Percentiles rank a stretch among this genome's conserved stretches.
phyloP scores from a whole-genome alignment of 30 jellyfish, hydroid and myxozoan genomes.

The Cassiopea andromeda region DNA sequence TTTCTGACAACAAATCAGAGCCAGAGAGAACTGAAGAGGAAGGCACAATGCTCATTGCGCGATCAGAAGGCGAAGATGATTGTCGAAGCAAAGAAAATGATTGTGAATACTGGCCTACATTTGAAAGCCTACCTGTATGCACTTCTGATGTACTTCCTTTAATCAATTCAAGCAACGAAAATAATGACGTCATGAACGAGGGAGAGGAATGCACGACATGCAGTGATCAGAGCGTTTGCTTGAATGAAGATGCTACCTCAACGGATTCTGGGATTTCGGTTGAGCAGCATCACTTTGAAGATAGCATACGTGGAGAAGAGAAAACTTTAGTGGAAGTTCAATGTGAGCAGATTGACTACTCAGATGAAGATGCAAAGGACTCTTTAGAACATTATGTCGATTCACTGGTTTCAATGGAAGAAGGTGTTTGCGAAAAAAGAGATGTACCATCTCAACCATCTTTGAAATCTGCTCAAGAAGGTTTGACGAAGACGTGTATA shows the following conservation, averaged over 20 bases:
- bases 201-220: neutral
- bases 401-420: constrained; percentile 28
- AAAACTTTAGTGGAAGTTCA: neutral
- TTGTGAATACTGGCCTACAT: neutral
- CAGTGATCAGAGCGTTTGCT: neutral
- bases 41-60: neutral
- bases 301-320: neutral
- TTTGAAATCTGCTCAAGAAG: neutral
- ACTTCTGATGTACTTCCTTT: neutral
- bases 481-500: neutral
- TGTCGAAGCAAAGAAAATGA: neutral
- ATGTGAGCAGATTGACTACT: neutral
- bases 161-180: neutral
- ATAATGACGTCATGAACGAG: neutral
- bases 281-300: neutral
- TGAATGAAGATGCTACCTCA: neutral
- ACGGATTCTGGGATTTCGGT: neutral
- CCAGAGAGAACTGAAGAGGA: neutral
- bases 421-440: neutral
- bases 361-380: constrained; percentile 17
- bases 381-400: constrained; percentile 46
- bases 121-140: neutral
- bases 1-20: neutral
- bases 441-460: neutral
- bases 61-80: neutral